Evolutionary conservation across 2,888 invertebrate species (phyloP), one percentile per base, ranked within the genome.

Genomic region (Leucophora obtusa): DNA sequence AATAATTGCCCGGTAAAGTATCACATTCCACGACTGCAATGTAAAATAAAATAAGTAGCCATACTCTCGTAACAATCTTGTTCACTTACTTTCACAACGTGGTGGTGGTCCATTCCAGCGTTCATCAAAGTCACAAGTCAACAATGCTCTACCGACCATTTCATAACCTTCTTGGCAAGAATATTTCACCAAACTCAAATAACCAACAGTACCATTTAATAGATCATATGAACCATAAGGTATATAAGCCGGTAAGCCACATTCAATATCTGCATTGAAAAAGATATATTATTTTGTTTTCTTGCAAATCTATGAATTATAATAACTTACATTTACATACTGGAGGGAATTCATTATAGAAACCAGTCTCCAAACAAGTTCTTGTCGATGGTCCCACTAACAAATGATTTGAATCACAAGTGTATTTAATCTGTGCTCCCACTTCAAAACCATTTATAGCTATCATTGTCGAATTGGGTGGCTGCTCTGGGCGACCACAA

Each of bases 101-200:
- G 97, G 97, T 63, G 97, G 97, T 2, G 97, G 97, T 56, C 97
- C 97, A 86, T 97, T 97, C 97, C 97, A 97, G 66, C 96, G 92
- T 89, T 96, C 96, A 86, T 97, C 97, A 84, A 97, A 95, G 89
- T 97, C 97, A 86, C 97, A 97, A 3, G 96, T 95, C 14, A 97
- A 92, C 83, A 95, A 92, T 0, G 96, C 94, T 33, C 97, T 92
- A 18, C 97, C 95, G 56, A 94, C 93, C 94, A 97, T 95, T 90
- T 96, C 95, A 91, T 94, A 96, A 17, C 97, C 97, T 62, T 94
- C 93, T 53, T 94, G 93, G 87, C 97, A 97, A 5, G 92, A 91
- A 89, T 97, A 97, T 82, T 96, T 93, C 17, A 97, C 97, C 87
- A 95, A 93, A 59, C 96, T 96, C 50, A 96, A 92, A 87, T 97